Base-by-base conservation (phyloP, 2,113 vertebrate genomes). In the Pelecanus crispus region DNA sequence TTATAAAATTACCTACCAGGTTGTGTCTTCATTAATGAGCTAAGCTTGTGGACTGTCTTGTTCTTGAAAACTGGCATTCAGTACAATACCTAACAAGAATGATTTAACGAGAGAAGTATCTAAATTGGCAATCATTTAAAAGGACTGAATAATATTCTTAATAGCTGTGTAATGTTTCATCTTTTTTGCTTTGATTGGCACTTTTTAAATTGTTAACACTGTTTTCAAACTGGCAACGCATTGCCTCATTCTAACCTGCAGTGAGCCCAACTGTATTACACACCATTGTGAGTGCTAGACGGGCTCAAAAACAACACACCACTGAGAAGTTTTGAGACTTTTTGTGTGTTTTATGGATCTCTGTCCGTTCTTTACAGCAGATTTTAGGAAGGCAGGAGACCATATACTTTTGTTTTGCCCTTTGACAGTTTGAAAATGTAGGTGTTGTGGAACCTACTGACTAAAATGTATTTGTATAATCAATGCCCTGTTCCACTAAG, bases 191-290 rank as follows among this genome's bases (percentile, higher is more conserved):
- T 74, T 83, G 80, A 90, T 62, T 73, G 87, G 92, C 70, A 80
- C 66, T 96, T 97, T 96, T 96, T 92, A 19, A 95, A 97, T 90
- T 95, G 88, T 95, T 96, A 94, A 97, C 96, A 93, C 92, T 96
- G 74, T 96, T 92, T 87, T 88, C 91, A 94, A 97, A 95, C 91
- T 72, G 74, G 81, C 87, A 97, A 94, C 95, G 93, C 81, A 84
- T 95, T 96, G 80, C 85, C 82, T 92, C 90, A 90, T 92, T 96
- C 92, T 96, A 68, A 94, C 86, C 95, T 93, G 63, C 94, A 92
- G 29, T 50, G 32, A 95, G 21, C 17, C 74, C 79, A 73, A 58
- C 50, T 25, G 34, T 77, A 53, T 71, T 80, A 55, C 81, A 70
- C 50, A 59, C 83, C 9, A 77, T 38, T 0, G 1, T 0, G 0